phyloP scores from a whole-genome alignment of 2,113 vertebrate species.

The Perognathus longimembris region DNA sequence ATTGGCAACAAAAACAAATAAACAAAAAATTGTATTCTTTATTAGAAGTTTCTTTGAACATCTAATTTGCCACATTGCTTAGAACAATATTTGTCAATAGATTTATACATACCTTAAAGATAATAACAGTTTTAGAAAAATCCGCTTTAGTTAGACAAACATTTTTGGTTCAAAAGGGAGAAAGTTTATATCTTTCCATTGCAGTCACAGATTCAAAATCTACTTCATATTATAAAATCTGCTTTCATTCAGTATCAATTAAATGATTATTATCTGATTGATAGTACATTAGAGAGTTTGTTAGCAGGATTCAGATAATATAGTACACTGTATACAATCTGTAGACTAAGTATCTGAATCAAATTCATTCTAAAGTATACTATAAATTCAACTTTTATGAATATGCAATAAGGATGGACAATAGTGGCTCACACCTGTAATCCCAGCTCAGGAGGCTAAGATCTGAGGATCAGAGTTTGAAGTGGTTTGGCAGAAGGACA shows the following conservation, averaged over 20 bases:
- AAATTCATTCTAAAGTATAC: not conserved
- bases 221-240: not conserved
- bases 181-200: not conserved
- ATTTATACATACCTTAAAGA: not conserved
- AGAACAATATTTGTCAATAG: not conserved
- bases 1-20: too few species aligned
- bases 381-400: not conserved
- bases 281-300: not conserved
- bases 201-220: not conserved
- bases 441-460: too few species aligned
- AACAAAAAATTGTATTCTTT: not conserved
- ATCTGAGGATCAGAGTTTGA: too few species aligned
- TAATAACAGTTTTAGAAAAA: not conserved
- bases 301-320: conserved; percentile 10
- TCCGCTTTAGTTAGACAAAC: not conserved
- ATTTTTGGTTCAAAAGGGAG: not conserved
- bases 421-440: too few species aligned
- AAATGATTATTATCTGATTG: conserved; percentile 7
- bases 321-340: not conserved
- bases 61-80: not conserved
- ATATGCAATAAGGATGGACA: not conserved
- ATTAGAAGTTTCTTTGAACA: conserved; percentile 23
- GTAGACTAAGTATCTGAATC: not conserved
- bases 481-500: not conserved
- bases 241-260: not conserved